A percentile compares a stretch with the other conserved stretches of the same genome.
Evolutionary conservation across 2,797 vertebrate species (phyloP).

Genomic region (Eurystomus glaucurus): DNA sequence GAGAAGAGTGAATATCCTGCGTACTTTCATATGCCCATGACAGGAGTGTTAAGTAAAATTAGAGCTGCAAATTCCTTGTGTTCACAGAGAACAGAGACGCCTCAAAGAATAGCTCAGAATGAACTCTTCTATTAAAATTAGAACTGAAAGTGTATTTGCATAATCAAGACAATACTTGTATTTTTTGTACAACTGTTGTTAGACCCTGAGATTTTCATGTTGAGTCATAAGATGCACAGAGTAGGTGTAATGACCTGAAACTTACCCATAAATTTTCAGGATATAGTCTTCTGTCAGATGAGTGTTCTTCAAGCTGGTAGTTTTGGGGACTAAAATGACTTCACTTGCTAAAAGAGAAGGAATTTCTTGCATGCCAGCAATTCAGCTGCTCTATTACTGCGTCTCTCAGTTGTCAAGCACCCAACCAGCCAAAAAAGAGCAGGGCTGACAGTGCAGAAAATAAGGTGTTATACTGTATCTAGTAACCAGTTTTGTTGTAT

Average conservation of each 20-base stretch:
- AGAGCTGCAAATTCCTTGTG: neutral
- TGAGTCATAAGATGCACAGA: neutral
- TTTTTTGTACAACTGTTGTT: neutral
- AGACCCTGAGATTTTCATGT: neutral
- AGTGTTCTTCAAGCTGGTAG: neutral
- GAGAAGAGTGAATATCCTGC: neutral
- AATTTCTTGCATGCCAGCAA: neutral
- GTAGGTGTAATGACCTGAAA: neutral
- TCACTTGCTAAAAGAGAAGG: neutral
- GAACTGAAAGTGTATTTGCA: neutral
- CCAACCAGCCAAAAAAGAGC: neutral
- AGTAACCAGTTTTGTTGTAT: neutral
- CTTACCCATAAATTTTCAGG: neutral
- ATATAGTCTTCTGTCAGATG: neutral
- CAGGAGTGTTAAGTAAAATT: neutral
- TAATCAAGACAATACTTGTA: neutral
- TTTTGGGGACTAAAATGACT: neutral
- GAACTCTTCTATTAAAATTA: neutral
- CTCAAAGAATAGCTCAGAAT: neutral
- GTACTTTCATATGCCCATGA: neutral
- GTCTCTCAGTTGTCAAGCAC: neutral
- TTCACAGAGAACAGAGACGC: neutral
- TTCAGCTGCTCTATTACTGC: neutral
- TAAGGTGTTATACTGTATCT: neutral
- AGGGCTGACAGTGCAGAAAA: neutral